These are phyloP conservation scores for Callimico goeldii DNA, from an alignment of 2,797 vertebrate genomes.

Conservation along the genomic window DNA sequence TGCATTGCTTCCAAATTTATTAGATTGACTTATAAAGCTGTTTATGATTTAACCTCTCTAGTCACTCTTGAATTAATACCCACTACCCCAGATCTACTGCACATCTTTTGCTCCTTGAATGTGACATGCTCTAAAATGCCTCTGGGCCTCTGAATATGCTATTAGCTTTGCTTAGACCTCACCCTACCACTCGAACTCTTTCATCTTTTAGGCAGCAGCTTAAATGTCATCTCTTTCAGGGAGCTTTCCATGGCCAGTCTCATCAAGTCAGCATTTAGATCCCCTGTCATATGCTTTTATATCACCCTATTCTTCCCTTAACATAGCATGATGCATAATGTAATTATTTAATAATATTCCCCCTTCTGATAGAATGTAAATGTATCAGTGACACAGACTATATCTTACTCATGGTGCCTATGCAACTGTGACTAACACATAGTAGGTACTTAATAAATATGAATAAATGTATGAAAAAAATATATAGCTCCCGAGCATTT, in stretches of 20 bases:
- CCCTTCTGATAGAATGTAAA: not conserved
- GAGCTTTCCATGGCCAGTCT: not conserved
- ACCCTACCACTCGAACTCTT: not conserved
- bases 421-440: not conserved
- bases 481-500: not conserved
- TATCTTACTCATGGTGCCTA: not conserved
- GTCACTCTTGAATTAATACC: not conserved
- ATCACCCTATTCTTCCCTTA: not conserved
- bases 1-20: slow-evolving; percentile 10
- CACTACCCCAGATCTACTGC: not conserved
- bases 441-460: not conserved
- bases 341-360: not conserved
- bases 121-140: not conserved
- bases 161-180: not conserved
- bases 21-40: not conserved
- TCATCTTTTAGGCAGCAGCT: not conserved
- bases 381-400: not conserved
- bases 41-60: slow-evolving; percentile 20
- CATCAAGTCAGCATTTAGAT: not conserved
- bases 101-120: not conserved
- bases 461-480: not conserved
- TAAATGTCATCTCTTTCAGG: not conserved
- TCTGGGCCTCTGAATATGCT: not conserved
- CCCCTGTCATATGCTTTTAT: not conserved
- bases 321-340: not conserved